A percentile compares a stretch with the other conserved stretches of the same genome.
phyloP scores from a whole-genome alignment of 2,888 invertebrate species.

The Lamellibrachia satsuma region DNA sequence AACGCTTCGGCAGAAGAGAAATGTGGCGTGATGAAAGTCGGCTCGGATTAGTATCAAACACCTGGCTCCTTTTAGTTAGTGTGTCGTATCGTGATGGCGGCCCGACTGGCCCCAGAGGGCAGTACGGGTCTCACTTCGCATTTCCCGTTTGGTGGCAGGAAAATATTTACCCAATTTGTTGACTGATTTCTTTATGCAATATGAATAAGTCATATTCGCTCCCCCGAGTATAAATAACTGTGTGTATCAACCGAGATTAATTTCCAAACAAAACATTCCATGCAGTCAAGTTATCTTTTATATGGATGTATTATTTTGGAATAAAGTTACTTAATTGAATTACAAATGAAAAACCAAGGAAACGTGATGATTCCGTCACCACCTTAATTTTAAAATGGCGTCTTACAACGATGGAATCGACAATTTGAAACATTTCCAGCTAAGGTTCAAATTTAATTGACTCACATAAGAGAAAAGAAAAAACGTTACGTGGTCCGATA shows the following conservation, averaged over 20 bases:
- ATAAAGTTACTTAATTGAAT: not conserved
- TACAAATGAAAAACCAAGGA: not conserved
- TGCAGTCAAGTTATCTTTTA: no score
- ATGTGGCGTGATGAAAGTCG: slow-evolving; percentile 12
- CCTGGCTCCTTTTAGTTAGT: slow-evolving; percentile 4
- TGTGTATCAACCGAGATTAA: not conserved
- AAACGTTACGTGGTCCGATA: not conserved
- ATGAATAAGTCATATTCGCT: not conserved
- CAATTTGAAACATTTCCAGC: not conserved
- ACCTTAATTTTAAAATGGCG: not conserved
- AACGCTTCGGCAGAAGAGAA: not conserved
- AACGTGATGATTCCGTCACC: not conserved
- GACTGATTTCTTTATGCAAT: not conserved
- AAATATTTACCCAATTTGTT: not conserved
- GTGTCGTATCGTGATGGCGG: not conserved
- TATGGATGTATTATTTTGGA: no score
- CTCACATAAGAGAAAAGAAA: not conserved
- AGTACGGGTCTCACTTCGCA: not conserved
- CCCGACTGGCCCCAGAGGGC: not conserved
- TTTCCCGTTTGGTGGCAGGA: not conserved
- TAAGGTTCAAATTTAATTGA: not conserved
- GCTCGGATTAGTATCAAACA: not conserved
- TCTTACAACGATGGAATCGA: not conserved
- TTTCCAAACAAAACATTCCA: not conserved
- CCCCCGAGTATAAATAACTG: not conserved